Evolutionary conservation across 2,888 invertebrate species (phyloP).

Genomic region (Pheosia gnoma): DNA sequence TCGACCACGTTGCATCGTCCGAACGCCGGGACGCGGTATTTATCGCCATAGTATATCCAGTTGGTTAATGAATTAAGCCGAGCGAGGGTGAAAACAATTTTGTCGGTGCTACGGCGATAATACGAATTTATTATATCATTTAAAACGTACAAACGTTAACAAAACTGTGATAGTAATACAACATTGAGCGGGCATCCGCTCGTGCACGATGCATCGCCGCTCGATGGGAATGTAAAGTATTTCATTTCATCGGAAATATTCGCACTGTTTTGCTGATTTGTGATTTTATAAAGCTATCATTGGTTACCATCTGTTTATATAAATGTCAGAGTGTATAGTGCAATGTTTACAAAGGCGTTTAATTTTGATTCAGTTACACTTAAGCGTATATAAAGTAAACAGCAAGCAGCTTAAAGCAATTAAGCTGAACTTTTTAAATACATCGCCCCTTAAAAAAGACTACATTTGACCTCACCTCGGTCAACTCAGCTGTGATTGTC

Average conservation of each 20-base stretch:
- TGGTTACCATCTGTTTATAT: no score
- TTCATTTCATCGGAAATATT: slow-evolving; percentile 11
- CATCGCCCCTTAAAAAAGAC: background rate
- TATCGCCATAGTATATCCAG: slow-evolving; percentile 59
- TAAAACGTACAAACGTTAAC: slow-evolving; percentile 71
- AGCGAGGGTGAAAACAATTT: slow-evolving; percentile 72
- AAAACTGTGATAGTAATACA: slow-evolving; percentile 57
- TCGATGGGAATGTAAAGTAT: slow-evolving; percentile 26
- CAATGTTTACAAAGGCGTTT: no score
- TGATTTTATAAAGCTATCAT: background rate
- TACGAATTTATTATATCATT: slow-evolving; percentile 79
- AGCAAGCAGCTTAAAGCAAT: background rate
- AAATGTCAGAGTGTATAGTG: no score
- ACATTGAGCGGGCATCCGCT: slow-evolving; percentile 38
- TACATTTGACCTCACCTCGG: slow-evolving; percentile 37
- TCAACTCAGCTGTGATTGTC: slow-evolving; percentile 50
- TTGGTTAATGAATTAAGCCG: slow-evolving; percentile 72
- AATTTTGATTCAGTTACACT: no score
- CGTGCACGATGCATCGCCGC: slow-evolving; percentile 24
- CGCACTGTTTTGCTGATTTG: background rate
- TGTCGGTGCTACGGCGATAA: slow-evolving; percentile 68
- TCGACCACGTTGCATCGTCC: slow-evolving; percentile 22
- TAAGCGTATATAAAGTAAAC: no score
- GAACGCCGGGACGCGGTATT: slow-evolving; percentile 37
- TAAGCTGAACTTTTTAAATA: background rate